phyloP scores from a whole-genome alignment of 2,797 vertebrate species.

The Tragopan temminckii region DNA sequence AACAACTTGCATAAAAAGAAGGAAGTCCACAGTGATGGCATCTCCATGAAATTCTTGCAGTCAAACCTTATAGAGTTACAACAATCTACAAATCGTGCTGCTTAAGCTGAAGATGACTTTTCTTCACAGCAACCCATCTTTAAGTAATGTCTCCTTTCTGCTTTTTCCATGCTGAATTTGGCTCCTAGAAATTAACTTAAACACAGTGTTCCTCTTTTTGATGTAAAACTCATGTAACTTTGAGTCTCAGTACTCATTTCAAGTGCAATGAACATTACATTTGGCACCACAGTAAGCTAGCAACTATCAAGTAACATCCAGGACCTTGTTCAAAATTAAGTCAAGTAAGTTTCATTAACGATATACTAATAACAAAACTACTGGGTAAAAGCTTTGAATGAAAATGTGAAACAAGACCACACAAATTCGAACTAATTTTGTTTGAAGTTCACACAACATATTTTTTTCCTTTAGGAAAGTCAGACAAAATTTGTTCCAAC shows the following conservation, averaged over 20 bases:
- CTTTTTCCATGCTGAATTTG: neutral
- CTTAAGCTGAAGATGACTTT: neutral
- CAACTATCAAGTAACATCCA: neutral
- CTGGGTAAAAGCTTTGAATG: neutral
- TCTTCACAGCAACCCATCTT: neutral
- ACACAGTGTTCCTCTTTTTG: neutral
- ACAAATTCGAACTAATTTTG: neutral
- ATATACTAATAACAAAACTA: neutral
- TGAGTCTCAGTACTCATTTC: neutral
- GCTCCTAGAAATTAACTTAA: neutral
- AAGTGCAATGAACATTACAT: neutral
- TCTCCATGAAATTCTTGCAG: neutral
- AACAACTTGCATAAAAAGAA: neutral
- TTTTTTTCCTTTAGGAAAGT: neutral
- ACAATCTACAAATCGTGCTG: neutral
- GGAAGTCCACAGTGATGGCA: neutral
- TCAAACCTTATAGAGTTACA: neutral
- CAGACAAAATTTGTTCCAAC: neutral
- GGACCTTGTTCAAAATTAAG: neutral
- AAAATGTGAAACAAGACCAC: neutral
- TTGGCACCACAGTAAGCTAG: neutral
- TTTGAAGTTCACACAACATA: neutral
- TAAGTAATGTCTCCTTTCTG: neutral
- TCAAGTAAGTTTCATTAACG: neutral
- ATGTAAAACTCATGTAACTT: neutral